Conservation (phyloP, 1,140 invertebrate species). For the Nomia melanderi region DNA sequence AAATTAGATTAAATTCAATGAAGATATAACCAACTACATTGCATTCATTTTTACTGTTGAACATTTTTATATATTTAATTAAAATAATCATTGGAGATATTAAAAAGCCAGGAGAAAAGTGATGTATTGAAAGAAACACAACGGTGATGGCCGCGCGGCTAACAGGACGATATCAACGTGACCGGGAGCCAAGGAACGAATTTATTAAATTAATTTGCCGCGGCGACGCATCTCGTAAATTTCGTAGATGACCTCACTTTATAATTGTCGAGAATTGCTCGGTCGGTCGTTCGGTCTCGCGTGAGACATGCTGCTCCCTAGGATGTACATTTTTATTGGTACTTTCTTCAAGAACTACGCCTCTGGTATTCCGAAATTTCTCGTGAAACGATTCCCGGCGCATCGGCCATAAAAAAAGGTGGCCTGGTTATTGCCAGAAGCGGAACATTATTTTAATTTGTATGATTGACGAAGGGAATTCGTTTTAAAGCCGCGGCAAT, state of each 20-base stretch:
- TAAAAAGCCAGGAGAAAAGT: not conserved
- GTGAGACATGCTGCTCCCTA: slow-evolving; percentile 35
- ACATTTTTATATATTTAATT: no score
- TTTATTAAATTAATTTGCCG: slow-evolving; percentile 81
- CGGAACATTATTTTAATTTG: slow-evolving; percentile 19
- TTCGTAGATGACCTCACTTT: slow-evolving; percentile 81
- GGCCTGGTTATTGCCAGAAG: not conserved
- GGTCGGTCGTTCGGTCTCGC: slow-evolving; percentile 31
- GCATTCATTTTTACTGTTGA: no score
- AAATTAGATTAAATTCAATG: no score
- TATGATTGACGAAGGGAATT: slow-evolving; percentile 9
- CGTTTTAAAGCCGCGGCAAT: slow-evolving; percentile 14
- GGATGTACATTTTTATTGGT: slow-evolving; percentile 22
- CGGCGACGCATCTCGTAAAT: slow-evolving; percentile 80
- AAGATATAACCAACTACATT: no score
- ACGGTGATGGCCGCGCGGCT: slow-evolving; percentile 32
- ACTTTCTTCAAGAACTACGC: slow-evolving; percentile 9
- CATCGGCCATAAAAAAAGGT: not conserved
- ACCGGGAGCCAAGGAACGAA: slow-evolving; percentile 73
- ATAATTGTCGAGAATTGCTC: slow-evolving; percentile 80
- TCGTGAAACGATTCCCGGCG: not conserved
- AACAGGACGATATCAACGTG: slow-evolving; percentile 54
- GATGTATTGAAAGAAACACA: slow-evolving; percentile 35
- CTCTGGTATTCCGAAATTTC: slow-evolving; percentile 10
- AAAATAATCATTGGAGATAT: not conserved